These are phyloP conservation scores for Lysiphlebus fabarum DNA, from an alignment of 1,140 invertebrate genomes.

Conservation along the genomic window DNA sequence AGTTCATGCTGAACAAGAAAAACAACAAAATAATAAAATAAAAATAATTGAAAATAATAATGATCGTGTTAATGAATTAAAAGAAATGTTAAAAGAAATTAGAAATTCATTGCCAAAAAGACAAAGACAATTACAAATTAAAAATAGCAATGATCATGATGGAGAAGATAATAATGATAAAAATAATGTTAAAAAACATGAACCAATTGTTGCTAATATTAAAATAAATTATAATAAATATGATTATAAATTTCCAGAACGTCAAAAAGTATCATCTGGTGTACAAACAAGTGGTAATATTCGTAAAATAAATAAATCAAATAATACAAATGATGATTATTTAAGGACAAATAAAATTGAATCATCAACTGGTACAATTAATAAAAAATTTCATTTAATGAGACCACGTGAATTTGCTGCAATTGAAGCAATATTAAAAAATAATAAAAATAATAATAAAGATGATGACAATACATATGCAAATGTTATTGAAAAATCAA, in stretches of 20 bases:
- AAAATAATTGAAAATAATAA: slow-evolving; percentile 27
- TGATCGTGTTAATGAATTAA: slow-evolving; percentile 57
- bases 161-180: slow-evolving; percentile 1
- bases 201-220: slow-evolving; percentile 17
- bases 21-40: slow-evolving; percentile 24
- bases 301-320: slow-evolving; percentile 38
- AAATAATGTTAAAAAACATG: slow-evolving; percentile 4
- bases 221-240: slow-evolving; percentile 1
- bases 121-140: slow-evolving; percentile 33
- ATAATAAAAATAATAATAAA: slow-evolving; percentile 31
- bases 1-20: slow-evolving; percentile 28
- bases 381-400: slow-evolving; percentile 54
- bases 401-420: slow-evolving; percentile 53
- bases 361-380: slow-evolving; percentile 27
- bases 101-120: slow-evolving; percentile 64
- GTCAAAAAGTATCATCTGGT: slow-evolving; percentile 55
- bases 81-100: slow-evolving; percentile 66
- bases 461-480: slow-evolving; percentile 45
- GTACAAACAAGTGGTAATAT: slow-evolving; percentile 55
- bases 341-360: background rate
- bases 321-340: slow-evolving; percentile 7
- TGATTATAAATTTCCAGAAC: slow-evolving; percentile 22
- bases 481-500: slow-evolving; percentile 46
- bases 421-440: slow-evolving; percentile 51
- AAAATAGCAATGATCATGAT: background rate